These are phyloP conservation scores for Meghimatium bilineatum DNA, from an alignment of 2,888 invertebrate species.

Conservation along the genomic window DNA sequence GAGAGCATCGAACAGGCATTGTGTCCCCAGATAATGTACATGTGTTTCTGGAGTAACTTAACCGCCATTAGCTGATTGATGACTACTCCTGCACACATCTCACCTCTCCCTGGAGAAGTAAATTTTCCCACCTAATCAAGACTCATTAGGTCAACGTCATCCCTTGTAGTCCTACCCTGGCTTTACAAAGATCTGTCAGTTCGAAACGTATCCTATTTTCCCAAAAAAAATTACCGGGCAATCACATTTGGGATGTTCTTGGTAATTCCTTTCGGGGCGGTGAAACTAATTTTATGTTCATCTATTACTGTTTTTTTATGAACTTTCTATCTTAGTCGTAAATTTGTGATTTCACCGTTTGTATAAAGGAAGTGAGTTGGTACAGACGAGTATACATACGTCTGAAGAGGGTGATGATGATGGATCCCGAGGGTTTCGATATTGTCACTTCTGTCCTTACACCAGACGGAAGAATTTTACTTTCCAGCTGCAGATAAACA, in stretches of 20 bases:
- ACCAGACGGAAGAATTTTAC: too few species aligned
- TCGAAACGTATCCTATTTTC: slow-evolving; percentile 2
- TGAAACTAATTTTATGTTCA: too few species aligned
- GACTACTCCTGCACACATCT: slow-evolving; percentile 24
- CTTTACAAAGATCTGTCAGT: slow-evolving; percentile 13
- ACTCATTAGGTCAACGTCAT: slow-evolving; percentile 24
- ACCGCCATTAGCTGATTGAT: slow-evolving; percentile 45
- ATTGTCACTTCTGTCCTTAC: too few species aligned
- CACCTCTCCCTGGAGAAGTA: slow-evolving; percentile 15
- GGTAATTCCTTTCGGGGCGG: not conserved
- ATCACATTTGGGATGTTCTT: slow-evolving; percentile 28
- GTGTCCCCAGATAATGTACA: slow-evolving; percentile 28
- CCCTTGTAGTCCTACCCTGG: slow-evolving; percentile 8
- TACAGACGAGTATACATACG: too few species aligned
- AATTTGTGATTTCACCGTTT: not conserved
- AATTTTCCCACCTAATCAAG: slow-evolving; percentile 45
- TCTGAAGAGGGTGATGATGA: too few species aligned
- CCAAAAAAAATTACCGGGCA: slow-evolving; percentile 23
- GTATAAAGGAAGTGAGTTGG: not conserved
- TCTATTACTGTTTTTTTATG: too few species aligned
- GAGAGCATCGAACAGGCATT: not conserved
- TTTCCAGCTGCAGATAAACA: too few species aligned
- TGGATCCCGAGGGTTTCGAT: too few species aligned
- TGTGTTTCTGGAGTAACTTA: slow-evolving; percentile 37
- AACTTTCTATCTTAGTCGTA: not conserved